Percentiles rank a stretch among this genome's conserved stretches.
Evolutionary conservation across 2,113 vertebrate species (phyloP).

Genomic region (Perca flavescens): DNA sequence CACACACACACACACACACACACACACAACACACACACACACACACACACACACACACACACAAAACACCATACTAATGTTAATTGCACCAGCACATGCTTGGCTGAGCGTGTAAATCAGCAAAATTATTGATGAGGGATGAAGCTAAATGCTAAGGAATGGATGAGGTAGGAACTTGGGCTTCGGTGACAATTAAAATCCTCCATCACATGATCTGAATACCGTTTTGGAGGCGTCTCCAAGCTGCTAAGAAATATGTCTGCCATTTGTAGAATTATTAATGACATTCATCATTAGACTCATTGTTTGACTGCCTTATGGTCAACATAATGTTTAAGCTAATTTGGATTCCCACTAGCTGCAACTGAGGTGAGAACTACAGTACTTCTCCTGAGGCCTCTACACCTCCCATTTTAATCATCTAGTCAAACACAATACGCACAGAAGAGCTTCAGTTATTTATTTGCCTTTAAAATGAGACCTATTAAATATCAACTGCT

Average conservation of each 20-base stretch:
- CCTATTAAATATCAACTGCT: slow-evolving; percentile 35
- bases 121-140: slow-evolving; percentile 73
- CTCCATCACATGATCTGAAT: slow-evolving; percentile 49
- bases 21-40: slow-evolving; percentile 21
- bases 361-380: slow-evolving; percentile 1
- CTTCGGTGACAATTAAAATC: slow-evolving; percentile 62
- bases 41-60: slow-evolving; percentile 19
- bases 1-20: too few relatives aligned
- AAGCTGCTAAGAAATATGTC: slow-evolving; percentile 36
- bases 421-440: not conserved
- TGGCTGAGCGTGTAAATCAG: slow-evolving; percentile 68
- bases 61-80: slow-evolving; percentile 42
- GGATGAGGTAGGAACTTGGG: slow-evolving; percentile 57
- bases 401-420: slow-evolving; percentile 9
- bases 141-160: slow-evolving; percentile 68
- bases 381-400: not conserved
- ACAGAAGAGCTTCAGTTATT: slow-evolving; percentile 6
- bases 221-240: slow-evolving; percentile 25
- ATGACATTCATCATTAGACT: slow-evolving; percentile 23
- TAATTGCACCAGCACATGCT: slow-evolving; percentile 72
- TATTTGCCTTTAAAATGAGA: slow-evolving; percentile 3
- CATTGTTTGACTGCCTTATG: slow-evolving; percentile 29
- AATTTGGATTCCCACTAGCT: slow-evolving; percentile 48
- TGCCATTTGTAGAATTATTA: slow-evolving; percentile 28
- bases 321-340: slow-evolving; percentile 42